Evolutionary conservation across 2,888 invertebrate species (phyloP), one percentile per base, ranked within the genome.

Genomic region (Macrophya annulata): DNA sequence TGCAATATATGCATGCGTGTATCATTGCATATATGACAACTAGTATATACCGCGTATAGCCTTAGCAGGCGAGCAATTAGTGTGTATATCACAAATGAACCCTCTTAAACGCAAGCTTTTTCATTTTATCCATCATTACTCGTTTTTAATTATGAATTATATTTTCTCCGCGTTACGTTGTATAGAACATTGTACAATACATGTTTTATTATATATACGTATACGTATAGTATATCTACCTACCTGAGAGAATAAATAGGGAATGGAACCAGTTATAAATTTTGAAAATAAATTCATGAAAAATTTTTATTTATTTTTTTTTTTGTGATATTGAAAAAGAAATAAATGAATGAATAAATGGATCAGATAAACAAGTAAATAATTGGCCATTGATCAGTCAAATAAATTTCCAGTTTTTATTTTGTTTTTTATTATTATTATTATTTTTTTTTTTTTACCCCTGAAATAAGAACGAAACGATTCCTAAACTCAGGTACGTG

Each of bases 41-140:
- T 62, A 62, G 55, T 62, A n/a, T n/a, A n/a, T n/a, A 72, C 71
- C n/a, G 43, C 71, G 62, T 62, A 72, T 72, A 72, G 71, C 37
- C n/a, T 72, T n/a, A n/a, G 31, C 31, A 31, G 12, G 40, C 71
- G 43, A 72, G 71, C 71, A 72, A 72, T 72, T 72, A 72, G 71
- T 72, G 43, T 31, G 37, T 37, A 68, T 37, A 25, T 31, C 31
- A 15, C 25, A 43, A 43, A 9, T 40, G 40, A 72, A 72, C 71
- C 71, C 40, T 72, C 40, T 40, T 17, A 37, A n/a, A 40, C 71
- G 43, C 43, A n/a, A 72, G 40, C 40, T 31, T 43, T 40, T 72
- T 43, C n/a, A 72, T 31, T 37, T 43, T 40, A n/a, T 72, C 21
- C 71, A 62, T 72, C 71, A 10, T 72, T 40, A n/a, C 71, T 72